Evolutionary conservation across 2,888 invertebrate genomes (phyloP).

Genomic region (Formica aserva): DNA sequence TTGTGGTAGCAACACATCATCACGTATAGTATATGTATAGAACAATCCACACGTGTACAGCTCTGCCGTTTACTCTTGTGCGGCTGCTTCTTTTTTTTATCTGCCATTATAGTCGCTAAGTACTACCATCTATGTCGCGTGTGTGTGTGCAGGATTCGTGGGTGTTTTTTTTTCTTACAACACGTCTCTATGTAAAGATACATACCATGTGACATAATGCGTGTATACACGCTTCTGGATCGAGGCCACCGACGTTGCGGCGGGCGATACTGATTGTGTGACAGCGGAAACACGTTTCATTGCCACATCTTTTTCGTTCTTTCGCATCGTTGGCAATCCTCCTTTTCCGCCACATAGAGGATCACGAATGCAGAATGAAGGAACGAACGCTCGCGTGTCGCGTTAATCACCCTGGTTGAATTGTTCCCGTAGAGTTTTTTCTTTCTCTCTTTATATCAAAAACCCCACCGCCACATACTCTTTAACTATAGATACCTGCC

Average conservation of each 20-base stretch:
- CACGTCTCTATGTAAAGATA: conserved; percentile 24
- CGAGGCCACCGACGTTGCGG: not conserved
- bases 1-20: conserved; percentile 69
- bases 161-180: not conserved
- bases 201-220: conserved; percentile 19
- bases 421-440: conserved; percentile 1
- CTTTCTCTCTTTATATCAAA: not conserved
- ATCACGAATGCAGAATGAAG: not conserved
- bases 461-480: not conserved
- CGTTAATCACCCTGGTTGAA: conserved; percentile 36
- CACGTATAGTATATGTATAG: conserved; percentile 33
- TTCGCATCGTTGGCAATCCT: not conserved
- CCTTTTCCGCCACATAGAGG: not conserved
- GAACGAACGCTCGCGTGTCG: not conserved
- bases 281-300: not conserved
- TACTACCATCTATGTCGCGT: conserved; percentile 29
- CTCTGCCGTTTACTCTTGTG: conserved; percentile 7
- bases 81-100: not conserved
- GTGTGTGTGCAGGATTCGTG: not conserved
- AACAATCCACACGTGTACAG: conserved; percentile 40
- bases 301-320: not conserved
- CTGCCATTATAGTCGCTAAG: conserved; percentile 18
- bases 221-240: conserved; percentile 7
- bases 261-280: not conserved
- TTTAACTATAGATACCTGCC: not conserved